These are phyloP conservation scores for Allobates femoralis DNA, from an alignment of 2,797 vertebrate genomes.

Conservation along the genomic window DNA sequence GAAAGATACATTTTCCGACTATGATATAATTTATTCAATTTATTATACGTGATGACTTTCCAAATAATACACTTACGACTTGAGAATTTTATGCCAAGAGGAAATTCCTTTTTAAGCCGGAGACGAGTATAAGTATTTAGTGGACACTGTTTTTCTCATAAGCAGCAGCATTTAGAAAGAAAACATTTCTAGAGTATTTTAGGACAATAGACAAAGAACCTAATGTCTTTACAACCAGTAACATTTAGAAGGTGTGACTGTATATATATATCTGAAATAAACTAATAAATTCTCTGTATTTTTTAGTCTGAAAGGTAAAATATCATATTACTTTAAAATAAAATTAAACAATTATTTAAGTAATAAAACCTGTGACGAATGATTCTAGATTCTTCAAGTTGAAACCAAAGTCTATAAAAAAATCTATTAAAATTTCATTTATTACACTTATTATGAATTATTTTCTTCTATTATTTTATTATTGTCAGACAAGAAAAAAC, in stretches of 20 bases:
- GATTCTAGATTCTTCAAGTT: no score
- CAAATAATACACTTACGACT: not conserved
- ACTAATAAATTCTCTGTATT: not conserved
- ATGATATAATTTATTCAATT: no score
- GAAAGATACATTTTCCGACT: no score
- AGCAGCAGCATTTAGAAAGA: not conserved
- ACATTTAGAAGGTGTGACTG: not conserved
- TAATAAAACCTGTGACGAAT: no score
- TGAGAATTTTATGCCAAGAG: not conserved
- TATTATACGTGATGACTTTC: not conserved
- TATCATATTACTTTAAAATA: no score
- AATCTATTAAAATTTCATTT: no score
- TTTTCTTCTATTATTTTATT: no score
- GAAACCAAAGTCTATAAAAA: no score
- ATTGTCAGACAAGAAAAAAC: no score
- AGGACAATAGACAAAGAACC: slow-evolving; percentile 4
- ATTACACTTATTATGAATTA: no score
- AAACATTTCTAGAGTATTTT: not conserved
- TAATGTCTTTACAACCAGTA: not conserved
- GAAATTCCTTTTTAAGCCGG: not conserved
- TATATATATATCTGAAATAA: not conserved
- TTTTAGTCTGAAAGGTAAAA: not conserved
- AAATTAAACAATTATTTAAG: no score
- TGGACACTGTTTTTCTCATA: not conserved
- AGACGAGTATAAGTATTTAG: not conserved